Evolutionary conservation across 2,113 vertebrate genomes (phyloP), one percentile per base, ranked within the genome.

Genomic region (Hyperoodon ampullatus): DNA sequence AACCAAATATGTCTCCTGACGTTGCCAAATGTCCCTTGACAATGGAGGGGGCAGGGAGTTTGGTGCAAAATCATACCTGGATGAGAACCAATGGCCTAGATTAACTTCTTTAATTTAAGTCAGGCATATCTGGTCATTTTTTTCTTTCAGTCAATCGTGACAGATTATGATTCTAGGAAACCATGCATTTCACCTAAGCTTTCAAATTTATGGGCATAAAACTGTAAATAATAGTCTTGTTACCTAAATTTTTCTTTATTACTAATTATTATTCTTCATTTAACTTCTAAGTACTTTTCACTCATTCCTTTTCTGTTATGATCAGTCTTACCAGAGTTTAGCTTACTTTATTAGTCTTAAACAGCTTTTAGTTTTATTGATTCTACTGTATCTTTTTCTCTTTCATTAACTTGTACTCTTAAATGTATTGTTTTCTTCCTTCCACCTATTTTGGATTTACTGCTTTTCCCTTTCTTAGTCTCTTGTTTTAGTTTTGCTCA

Each of bases 141-240:
- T 61, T 33, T 11, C 21, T 39, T 87, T 65, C 55, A 90, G 39
- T 44, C 15, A 88, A 47, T 33, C 13, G n/a, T 30, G 12, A 65
- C 39, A 91, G 16, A n/a, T 68, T 74, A 82, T 58, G 72, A 55
- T 77, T 95, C 55, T 61, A 68, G 7, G 12, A 88, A 95, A 85
- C 39, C 33, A 60, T 30, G 26, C 68, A 70, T 85, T 88, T 94
- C 39, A 80, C 26, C n/a, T 80, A 70, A 87, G 13, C 9, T 86
- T 95, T 85, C 91, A 85, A 84, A 88, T 88, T 68, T 63, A 96
- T 15, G 26, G 53, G 15, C 28, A 85, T 58, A 92, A 91, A 93
- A 84, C 33, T 77, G 26, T 55, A 33, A 68, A 60, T 63, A 88
- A 68, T 42, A 14, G 16, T 63, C 60, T 90, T 33, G 80, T 63